These are phyloP conservation scores for Campoplex nolae DNA, from an alignment of 2,888 invertebrate genomes.

Conservation along the genomic window DNA sequence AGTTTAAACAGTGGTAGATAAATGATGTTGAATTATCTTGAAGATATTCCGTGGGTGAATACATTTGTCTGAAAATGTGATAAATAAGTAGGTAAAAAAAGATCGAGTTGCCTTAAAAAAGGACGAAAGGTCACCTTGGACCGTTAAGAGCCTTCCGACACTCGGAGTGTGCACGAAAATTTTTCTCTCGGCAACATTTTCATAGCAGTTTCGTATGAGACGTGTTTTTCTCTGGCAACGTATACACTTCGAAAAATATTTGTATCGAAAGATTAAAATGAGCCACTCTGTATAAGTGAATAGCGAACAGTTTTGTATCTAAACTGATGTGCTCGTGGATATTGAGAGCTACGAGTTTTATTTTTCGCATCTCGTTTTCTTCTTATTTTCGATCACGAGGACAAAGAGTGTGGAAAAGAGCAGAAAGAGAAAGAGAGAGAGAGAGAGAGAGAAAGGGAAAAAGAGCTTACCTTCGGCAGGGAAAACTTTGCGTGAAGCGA, in stretches of 20 bases:
- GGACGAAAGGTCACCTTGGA: background rate
- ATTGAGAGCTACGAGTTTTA: conserved; percentile 48
- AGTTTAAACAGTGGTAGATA: background rate
- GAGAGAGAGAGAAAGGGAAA: background rate
- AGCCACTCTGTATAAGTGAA: conserved; percentile 45
- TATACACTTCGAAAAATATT: background rate
- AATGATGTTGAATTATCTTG: background rate
- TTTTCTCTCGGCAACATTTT: background rate
- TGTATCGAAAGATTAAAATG: background rate
- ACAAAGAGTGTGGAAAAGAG: conserved; percentile 12
- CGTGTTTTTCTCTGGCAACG: background rate
- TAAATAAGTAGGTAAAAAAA: background rate
- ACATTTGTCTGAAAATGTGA: background rate
- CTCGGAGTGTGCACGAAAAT: background rate
- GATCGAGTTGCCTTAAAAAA: background rate
- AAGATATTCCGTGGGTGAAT: background rate
- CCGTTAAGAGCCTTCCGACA: background rate
- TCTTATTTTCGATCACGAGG: conserved; percentile 22
- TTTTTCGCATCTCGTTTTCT: conserved; percentile 33
- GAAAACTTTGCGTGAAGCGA: conserved; percentile 41
- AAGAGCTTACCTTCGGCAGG: conserved; percentile 10
- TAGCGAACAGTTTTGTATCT: conserved; percentile 44
- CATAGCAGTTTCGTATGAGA: background rate
- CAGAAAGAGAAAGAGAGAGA: background rate
- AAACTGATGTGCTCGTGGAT: conserved; percentile 32